A percentile compares a stretch with the other conserved stretches of the same genome.
Conservation (phyloP, 2,888 invertebrate genomes). For the Rambutsinella grinnellia region DNA sequence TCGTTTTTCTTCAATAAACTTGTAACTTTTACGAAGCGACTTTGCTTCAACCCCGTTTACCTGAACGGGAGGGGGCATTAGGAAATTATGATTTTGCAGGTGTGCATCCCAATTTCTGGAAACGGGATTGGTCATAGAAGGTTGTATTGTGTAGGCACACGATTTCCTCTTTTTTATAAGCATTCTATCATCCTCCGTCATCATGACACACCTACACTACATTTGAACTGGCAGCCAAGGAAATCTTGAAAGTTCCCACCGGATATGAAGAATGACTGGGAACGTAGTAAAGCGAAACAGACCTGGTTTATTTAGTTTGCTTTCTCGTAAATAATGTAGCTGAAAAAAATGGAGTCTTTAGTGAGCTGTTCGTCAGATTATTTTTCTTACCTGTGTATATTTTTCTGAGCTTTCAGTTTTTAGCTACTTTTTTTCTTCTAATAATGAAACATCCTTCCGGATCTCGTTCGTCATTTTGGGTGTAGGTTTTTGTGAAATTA, state of each 20-base stretch:
- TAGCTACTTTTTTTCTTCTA: neutral
- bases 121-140: neutral
- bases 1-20: too few relatives aligned
- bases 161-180: neutral
- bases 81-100: too few relatives aligned
- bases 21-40: too few relatives aligned
- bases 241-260: constrained; percentile 24
- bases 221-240: neutral
- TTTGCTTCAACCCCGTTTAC: too few relatives aligned
- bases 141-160: neutral
- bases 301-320: neutral
- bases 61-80: too few relatives aligned
- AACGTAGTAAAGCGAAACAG: neutral
- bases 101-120: too few relatives aligned
- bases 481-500: constrained; percentile 56
- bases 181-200: neutral
- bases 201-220: neutral
- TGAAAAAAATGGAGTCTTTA: neutral
- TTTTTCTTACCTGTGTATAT: too few relatives aligned
- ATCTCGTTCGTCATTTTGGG: constrained; percentile 13
- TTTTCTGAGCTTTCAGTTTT: too few relatives aligned
- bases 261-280: constrained; percentile 62
- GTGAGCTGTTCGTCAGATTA: too few relatives aligned
- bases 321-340: neutral
- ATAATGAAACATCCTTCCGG: constrained; percentile 15